Conservation (phyloP, 2,113 vertebrate species). For the Apodemus sylvaticus region DNA sequence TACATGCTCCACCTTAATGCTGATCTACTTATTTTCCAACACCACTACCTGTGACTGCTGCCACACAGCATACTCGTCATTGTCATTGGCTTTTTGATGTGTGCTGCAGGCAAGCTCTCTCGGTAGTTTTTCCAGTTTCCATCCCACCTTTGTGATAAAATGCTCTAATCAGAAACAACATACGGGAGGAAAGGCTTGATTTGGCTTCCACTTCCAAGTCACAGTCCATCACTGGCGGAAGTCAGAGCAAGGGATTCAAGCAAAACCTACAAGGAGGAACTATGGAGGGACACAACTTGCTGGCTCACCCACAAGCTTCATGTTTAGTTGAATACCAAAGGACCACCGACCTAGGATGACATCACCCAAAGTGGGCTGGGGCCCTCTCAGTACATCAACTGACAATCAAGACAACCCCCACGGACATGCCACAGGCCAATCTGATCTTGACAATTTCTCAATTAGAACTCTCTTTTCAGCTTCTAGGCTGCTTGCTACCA, state of each 20-base stretch:
- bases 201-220: not conserved
- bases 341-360: not conserved
- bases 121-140: not conserved
- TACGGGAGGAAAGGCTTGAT: not conserved
- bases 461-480: not conserved
- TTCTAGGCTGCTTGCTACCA: not conserved
- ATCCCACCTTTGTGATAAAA: not conserved
- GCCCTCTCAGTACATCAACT: not conserved
- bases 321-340: not conserved
- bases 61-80: not conserved
- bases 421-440: not conserved
- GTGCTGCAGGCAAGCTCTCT: not conserved
- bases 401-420: too few relatives aligned
- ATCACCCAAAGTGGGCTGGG: not conserved
- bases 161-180: not conserved
- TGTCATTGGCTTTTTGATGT: not conserved
- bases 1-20: not conserved
- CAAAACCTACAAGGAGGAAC: not conserved
- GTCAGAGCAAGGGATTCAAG: not conserved
- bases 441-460: not conserved
- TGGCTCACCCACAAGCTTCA: not conserved
- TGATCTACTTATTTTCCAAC: not conserved
- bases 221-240: not conserved
- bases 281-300: not conserved
- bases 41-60: not conserved